phyloP scores from a whole-genome alignment of 2,113 vertebrate genomes.

The Entomyzon cyanotis region DNA sequence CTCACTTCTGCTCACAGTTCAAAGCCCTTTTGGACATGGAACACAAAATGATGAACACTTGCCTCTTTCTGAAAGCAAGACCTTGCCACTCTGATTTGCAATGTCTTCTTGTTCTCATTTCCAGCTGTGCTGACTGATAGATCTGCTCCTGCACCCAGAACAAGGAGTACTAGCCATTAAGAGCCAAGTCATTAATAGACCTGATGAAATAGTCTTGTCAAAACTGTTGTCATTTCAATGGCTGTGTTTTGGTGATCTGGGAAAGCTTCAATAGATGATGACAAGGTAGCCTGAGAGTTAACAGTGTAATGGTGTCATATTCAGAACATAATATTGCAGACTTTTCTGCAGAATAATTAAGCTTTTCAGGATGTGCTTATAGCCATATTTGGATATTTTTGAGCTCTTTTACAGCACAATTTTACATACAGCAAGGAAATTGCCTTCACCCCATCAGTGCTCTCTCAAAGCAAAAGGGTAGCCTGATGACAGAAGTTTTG shows the following conservation, averaged over 20 bases:
- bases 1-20: neutral
- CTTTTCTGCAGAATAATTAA: neutral
- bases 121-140: constrained; percentile 5
- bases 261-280: neutral
- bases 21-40: neutral
- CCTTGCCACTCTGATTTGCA: neutral
- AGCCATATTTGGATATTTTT: neutral
- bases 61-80: neutral
- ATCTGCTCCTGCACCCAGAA: neutral
- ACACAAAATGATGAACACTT: neutral
- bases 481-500: neutral
- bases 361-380: neutral
- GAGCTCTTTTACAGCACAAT: neutral
- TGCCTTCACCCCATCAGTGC: neutral
- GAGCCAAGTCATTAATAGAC: neutral
- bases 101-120: neutral
- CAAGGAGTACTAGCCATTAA: neutral
- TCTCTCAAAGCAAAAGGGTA: neutral
- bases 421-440: neutral
- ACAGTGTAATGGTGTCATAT: neutral
- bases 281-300: neutral
- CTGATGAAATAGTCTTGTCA: constrained; percentile 38
- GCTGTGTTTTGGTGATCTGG: neutral
- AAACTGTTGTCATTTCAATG: constrained; percentile 29
- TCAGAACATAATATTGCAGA: neutral